Base-by-base conservation (phyloP, 2,113 vertebrate genomes). In the Fulica atra region DNA sequence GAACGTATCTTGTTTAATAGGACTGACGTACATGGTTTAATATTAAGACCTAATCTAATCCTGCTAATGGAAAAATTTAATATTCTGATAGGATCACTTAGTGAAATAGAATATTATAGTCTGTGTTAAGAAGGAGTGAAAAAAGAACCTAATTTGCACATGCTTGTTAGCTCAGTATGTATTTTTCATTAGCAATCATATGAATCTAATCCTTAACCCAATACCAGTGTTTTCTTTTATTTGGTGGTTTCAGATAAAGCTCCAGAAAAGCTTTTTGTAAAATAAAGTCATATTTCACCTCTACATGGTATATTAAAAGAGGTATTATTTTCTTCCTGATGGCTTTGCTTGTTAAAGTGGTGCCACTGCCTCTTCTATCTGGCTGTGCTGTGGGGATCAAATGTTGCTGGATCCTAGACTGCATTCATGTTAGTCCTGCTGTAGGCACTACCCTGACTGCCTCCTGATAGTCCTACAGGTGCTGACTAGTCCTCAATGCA, bases 41-140 rank as follows among this genome's bases (percentile, higher is more conserved):
- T 93, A 96, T 84, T 93, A 96, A 97, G 88, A 89, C 79, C 54
- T 95, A 93, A 94, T 95, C 81, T 97, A 92, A 97, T 96, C 94
- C 59, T 72, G 44, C 79, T 96, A 97, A 96, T 95, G 91, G 91
- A 97, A 96, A 95, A 97, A 74, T 38, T 96, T 94, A 97, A 97
- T 97, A 91, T 91, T 97, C 95, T 85, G 73, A 83, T 97, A 95
- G 87, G 56, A 93, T 76, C 86, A 42, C 84, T 91, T 92, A 79
- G 92, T 74, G 89, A 94, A 97, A 97, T 95, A 90, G 95, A 93
- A 94, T 93, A 96, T 86, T 86, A 96, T 89, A 80, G 48, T 57
- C 82, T 87, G 28, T 93, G 86, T 94, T 96, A 92, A 94, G 89
- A 92, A 92, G 56, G 36, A 59, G 9, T 36, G n/a, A 5, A 25